A percentile compares a stretch with the other conserved stretches of the same genome.
phyloP scores from a whole-genome alignment of 1,140 invertebrate species.

The Drosophila quadrilineata region DNA sequence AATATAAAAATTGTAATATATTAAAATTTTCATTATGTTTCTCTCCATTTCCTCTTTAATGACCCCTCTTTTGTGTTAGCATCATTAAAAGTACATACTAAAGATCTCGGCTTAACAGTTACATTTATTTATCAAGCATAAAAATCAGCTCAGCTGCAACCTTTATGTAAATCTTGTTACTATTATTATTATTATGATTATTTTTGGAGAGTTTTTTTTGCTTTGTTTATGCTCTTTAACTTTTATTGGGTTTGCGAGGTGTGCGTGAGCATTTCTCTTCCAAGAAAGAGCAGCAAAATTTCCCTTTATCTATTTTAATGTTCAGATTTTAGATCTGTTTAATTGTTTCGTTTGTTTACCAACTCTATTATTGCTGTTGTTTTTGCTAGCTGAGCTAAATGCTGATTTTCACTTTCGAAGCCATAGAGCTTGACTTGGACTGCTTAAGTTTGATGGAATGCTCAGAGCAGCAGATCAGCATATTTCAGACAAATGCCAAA shows the following conservation, averaged over 20 bases:
- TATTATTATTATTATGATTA: slow-evolving; percentile 32
- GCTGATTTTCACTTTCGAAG: slow-evolving; percentile 62
- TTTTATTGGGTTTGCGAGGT: slow-evolving; percentile 49
- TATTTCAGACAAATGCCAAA: slow-evolving; percentile 57
- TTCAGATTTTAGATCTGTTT: slow-evolving; percentile 69
- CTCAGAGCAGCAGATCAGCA: slow-evolving; percentile 43
- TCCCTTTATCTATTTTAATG: slow-evolving; percentile 74
- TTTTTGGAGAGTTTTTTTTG: slow-evolving; percentile 30
- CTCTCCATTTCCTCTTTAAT: too few relatives aligned
- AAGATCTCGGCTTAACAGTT: slow-evolving; percentile 9
- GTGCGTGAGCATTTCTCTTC: slow-evolving; percentile 47
- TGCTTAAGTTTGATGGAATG: slow-evolving; percentile 67
- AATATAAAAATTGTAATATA: too few relatives aligned
- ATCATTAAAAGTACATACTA: too few relatives aligned
- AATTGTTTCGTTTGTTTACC: slow-evolving; percentile 51
- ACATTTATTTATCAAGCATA: slow-evolving; percentile 22
- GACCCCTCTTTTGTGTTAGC: neutral
- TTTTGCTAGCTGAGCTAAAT: neutral
- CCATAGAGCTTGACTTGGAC: slow-evolving; percentile 42
- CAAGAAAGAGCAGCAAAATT: slow-evolving; percentile 47
- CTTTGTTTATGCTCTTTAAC: slow-evolving; percentile 72
- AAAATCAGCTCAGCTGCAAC: slow-evolving; percentile 15
- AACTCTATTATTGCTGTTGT: slow-evolving; percentile 5
- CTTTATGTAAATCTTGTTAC: slow-evolving; percentile 38
- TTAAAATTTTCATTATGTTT: too few relatives aligned